phyloP scores from a whole-genome alignment of 2,113 vertebrate genomes.

The Laticauda colubrina region DNA sequence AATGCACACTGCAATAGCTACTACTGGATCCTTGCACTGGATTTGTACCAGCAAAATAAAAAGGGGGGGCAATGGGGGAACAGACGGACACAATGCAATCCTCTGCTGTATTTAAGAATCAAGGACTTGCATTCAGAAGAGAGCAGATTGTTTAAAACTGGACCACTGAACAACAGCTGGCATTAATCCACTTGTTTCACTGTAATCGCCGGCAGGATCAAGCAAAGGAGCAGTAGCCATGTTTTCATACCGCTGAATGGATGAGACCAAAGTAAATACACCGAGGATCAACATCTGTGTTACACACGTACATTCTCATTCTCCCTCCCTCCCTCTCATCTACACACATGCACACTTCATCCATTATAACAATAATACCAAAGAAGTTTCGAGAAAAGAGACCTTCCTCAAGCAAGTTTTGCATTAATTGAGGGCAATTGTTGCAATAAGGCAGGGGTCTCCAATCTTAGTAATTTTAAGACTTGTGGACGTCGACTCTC shows the following conservation, averaged over 20 bases:
- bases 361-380: not conserved
- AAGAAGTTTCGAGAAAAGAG: not conserved
- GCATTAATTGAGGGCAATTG: not conserved
- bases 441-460: no score
- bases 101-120: not conserved
- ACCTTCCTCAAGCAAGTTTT: not conserved
- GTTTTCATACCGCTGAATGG: slow-evolving; percentile 44
- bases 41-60: not conserved
- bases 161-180: slow-evolving; percentile 44
- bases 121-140: not conserved
- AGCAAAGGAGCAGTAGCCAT: slow-evolving; percentile 25
- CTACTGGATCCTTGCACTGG: not conserved
- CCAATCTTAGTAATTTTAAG: no score
- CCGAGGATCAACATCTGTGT: slow-evolving; percentile 3
- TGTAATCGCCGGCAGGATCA: slow-evolving; percentile 30
- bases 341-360: not conserved
- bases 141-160: slow-evolving; percentile 1
- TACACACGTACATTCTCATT: not conserved
- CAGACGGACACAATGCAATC: not conserved
- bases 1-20: not conserved
- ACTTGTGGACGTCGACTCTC: no score
- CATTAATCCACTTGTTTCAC: slow-evolving; percentile 49
- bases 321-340: not conserved
- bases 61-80: not conserved
- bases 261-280: slow-evolving; percentile 47